A percentile compares a stretch with the other conserved stretches of the same genome.
Evolutionary conservation across 2,113 vertebrate genomes (phyloP).

Genomic region (Rhea pennata): DNA sequence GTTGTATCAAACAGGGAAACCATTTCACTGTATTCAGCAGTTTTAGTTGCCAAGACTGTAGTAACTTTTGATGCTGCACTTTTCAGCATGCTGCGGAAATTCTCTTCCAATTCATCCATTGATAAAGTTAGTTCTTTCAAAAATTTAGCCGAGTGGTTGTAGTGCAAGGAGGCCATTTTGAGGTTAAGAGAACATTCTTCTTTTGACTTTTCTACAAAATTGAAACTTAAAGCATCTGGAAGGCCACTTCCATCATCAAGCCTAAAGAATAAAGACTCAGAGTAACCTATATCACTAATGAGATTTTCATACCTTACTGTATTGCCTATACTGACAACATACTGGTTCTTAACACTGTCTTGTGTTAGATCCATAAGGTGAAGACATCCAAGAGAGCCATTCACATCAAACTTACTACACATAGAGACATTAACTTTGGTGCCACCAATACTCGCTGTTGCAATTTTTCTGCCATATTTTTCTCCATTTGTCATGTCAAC

Average conservation of each 20-base stretch:
- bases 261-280: slow-evolving; percentile 71
- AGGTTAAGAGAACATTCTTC: slow-evolving; percentile 91
- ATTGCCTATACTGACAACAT: slow-evolving; percentile 95
- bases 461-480: slow-evolving; percentile 93
- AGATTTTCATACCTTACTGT: slow-evolving; percentile 77
- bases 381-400: slow-evolving; percentile 92
- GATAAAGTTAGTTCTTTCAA: slow-evolving; percentile 91
- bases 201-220: slow-evolving; percentile 84
- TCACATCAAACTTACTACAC: slow-evolving; percentile 87
- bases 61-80: slow-evolving; percentile 93
- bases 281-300: slow-evolving; percentile 50
- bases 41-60: slow-evolving; percentile 93
- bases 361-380: slow-evolving; percentile 93
- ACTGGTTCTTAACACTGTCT: slow-evolving; percentile 87
- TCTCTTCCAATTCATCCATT: slow-evolving; percentile 95
- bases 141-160: slow-evolving; percentile 96
- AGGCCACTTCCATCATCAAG: slow-evolving; percentile 69
- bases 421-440: slow-evolving; percentile 95
- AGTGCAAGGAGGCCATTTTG: slow-evolving; percentile 96
- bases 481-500: slow-evolving; percentile 85
- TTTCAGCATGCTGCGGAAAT: slow-evolving; percentile 93
- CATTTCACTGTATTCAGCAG: slow-evolving; percentile 96
- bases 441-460: slow-evolving; percentile 91
- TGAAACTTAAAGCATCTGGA: slow-evolving; percentile 91
- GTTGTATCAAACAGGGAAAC: slow-evolving; percentile 92